Evolutionary conservation across 1,140 invertebrate genomes (phyloP).

Genomic region (Carcinoscorpius rotundicauda): DNA sequence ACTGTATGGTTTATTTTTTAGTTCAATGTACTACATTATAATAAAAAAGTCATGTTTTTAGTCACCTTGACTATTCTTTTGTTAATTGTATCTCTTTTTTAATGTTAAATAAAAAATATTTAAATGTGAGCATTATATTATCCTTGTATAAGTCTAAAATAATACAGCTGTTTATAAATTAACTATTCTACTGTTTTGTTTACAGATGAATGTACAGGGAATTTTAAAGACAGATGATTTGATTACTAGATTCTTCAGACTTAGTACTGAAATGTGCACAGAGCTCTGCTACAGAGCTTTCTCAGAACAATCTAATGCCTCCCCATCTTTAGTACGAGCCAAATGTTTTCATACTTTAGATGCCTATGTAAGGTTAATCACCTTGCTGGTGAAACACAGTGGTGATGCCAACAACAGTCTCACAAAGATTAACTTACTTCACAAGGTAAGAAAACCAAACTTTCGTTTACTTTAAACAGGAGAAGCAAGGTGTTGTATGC

Average conservation of each 20-base stretch:
- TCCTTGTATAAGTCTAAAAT: no score
- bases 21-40: no score
- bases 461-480: background rate
- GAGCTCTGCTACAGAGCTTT: constrained; percentile 79
- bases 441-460: constrained; percentile 54
- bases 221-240: constrained; percentile 95
- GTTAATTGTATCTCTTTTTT: no score
- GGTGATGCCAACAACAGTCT: constrained; percentile 74
- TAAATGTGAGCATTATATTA: no score
- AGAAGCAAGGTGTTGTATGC: background rate
- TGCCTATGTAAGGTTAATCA: constrained; percentile 86
- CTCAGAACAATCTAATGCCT: constrained; percentile 6
- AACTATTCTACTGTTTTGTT: no score
- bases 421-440: constrained; percentile 91
- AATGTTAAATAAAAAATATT: no score
- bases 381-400: constrained; percentile 86
- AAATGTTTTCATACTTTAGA: constrained; percentile 95
- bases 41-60: no score
- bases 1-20: no score
- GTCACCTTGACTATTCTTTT: no score
- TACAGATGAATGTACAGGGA: constrained; percentile 87
- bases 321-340: constrained; percentile 50
- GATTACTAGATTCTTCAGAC: constrained; percentile 91
- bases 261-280: constrained; percentile 93
- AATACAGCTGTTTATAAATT: no score